phyloP scores from a whole-genome alignment of 2,797 vertebrate species.

The Lates japonicus region DNA sequence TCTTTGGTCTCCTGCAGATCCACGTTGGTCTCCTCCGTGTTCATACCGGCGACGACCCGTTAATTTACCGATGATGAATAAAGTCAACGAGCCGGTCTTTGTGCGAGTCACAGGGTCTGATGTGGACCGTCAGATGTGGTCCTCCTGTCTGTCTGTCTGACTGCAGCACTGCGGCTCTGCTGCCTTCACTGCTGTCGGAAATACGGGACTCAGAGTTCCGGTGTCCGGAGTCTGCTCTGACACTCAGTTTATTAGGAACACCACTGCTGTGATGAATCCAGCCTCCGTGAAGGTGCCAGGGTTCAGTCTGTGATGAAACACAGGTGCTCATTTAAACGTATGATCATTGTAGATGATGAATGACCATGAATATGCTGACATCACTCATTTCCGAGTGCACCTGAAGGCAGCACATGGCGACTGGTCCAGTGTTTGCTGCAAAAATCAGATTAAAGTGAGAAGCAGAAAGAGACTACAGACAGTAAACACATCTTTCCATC shows the following conservation, averaged over 20 bases:
- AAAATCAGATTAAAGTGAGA: not conserved
- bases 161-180: not conserved
- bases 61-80: not conserved
- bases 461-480: no score
- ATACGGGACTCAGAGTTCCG: not conserved
- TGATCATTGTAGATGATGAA: no score
- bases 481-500: no score
- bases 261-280: no score
- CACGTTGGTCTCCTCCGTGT: slow-evolving; percentile 58
- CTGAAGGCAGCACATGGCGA: slow-evolving; percentile 4
- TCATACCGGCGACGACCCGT: slow-evolving; percentile 35
- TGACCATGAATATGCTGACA: no score
- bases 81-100: no score
- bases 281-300: no score
- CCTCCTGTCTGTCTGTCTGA: not conserved
- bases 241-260: no score
- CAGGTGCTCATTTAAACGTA: no score
- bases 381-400: not conserved
- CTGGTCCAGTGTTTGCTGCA: no score
- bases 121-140: not conserved
- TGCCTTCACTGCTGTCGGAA: not conserved
- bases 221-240: no score
- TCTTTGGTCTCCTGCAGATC: slow-evolving; percentile 80
- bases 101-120: not conserved
- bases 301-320: no score